phyloP scores from a whole-genome alignment of 2,888 invertebrate species.

The Oligia strigilis region DNA sequence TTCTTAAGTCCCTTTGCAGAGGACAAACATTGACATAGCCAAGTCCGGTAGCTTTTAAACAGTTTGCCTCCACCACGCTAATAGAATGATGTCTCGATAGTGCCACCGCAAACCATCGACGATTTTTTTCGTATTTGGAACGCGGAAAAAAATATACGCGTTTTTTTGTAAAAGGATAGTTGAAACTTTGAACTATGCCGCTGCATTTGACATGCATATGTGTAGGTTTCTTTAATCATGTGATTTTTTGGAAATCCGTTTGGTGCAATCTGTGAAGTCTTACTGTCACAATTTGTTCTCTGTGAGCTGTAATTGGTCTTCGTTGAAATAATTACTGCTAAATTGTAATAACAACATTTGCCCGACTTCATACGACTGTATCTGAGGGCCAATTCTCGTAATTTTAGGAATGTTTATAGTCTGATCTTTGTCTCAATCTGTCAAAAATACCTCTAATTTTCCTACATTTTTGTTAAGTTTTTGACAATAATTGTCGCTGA shows the following conservation, averaged over 20 bases:
- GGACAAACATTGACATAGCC: conserved; percentile 84
- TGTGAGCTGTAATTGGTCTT: neutral
- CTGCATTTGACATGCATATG: conserved; percentile 60
- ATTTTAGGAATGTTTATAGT: too few species aligned
- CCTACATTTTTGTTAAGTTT: too few species aligned
- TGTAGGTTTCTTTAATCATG: conserved; percentile 68
- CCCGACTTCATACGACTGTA: too few species aligned
- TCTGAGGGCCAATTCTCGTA: too few species aligned
- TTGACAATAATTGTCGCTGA: too few species aligned
- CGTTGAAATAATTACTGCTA: neutral
- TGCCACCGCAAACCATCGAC: conserved; percentile 66
- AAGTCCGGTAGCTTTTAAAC: conserved; percentile 89
- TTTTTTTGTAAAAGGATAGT: conserved; percentile 60
- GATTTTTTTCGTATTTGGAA: conserved; percentile 72
- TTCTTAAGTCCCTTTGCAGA: conserved; percentile 73
- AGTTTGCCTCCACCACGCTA: conserved; percentile 84
- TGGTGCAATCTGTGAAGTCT: neutral
- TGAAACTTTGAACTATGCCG: conserved; percentile 62
- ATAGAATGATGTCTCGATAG: conserved; percentile 86
- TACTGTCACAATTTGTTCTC: neutral
- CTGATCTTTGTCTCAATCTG: too few species aligned
- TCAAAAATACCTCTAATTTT: too few species aligned
- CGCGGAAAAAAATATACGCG: conserved; percentile 61
- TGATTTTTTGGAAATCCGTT: conserved; percentile 21
- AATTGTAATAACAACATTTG: neutral